phyloP scores from a whole-genome alignment of 2,888 invertebrate species.

The Latrodectus elegans region DNA sequence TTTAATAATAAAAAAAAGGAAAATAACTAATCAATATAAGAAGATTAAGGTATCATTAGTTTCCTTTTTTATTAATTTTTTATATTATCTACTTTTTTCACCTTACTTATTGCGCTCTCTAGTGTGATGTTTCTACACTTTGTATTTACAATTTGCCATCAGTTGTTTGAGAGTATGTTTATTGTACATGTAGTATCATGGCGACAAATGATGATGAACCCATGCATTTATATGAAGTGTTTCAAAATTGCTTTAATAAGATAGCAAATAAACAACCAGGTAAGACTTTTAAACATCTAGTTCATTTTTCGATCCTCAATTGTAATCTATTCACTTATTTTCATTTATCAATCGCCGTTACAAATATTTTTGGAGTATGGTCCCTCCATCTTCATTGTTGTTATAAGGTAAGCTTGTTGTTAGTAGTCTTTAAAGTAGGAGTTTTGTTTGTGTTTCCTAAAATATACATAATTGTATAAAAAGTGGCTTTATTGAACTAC shows the following conservation, averaged over 20 bases:
- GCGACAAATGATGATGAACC: conserved; percentile 94
- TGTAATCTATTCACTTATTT: conserved; percentile 9
- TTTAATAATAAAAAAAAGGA: too few species aligned
- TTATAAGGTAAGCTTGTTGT: conserved; percentile 62
- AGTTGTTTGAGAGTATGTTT: conserved; percentile 66
- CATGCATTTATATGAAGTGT: conserved; percentile 98
- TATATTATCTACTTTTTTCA: too few species aligned
- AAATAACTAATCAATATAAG: too few species aligned
- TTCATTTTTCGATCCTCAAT: neutral
- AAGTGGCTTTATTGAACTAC: too few species aligned
- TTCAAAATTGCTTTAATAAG: conserved; percentile 98
- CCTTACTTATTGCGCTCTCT: conserved; percentile 1
- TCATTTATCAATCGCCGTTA: conserved; percentile 31
- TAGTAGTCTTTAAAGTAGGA: conserved; percentile 21
- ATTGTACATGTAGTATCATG: conserved; percentile 70
- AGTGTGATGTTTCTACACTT: conserved; percentile 9
- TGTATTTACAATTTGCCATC: neutral
- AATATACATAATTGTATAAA: too few species aligned
- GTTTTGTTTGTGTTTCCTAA: neutral
- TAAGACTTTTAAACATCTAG: conserved; percentile 37
- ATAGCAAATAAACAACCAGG: conserved; percentile 80
- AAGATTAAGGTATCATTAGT: too few species aligned
- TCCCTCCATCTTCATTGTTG: conserved; percentile 69
- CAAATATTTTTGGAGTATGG: conserved; percentile 38
- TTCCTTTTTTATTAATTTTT: too few species aligned